A percentile compares a stretch with the other conserved stretches of the same genome.
Evolutionary conservation across 2,113 vertebrate genomes (phyloP).

Genomic region (Chionomys nivalis): DNA sequence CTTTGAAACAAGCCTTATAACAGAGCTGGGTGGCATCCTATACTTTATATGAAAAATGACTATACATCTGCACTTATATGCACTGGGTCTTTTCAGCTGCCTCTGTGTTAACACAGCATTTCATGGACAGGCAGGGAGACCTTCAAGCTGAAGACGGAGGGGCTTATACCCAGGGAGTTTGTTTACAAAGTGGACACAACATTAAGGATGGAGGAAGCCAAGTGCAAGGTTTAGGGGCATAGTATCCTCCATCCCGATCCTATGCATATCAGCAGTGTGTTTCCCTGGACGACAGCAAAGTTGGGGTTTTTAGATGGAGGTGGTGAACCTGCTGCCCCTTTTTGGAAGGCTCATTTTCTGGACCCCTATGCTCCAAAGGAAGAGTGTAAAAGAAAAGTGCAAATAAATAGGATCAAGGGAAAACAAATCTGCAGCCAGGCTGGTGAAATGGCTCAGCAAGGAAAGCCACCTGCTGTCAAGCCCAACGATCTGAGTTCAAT

Average conservation of each 20-base stretch:
- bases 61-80: not conserved
- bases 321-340: fast-evolving
- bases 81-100: too few species aligned
- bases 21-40: not conserved
- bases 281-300: not conserved
- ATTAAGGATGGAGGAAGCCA: not conserved
- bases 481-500: not conserved
- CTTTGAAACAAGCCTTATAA: not conserved
- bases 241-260: too few species aligned
- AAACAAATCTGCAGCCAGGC: not conserved
- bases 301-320: too few species aligned
- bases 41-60: not conserved
- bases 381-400: not conserved
- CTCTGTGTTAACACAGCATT: not conserved
- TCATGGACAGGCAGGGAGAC: not conserved
- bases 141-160: not conserved
- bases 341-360: not conserved
- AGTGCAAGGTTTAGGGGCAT: not conserved
- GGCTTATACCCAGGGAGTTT: not conserved
- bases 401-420: not conserved
- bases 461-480: not conserved
- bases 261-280: fast-evolving
- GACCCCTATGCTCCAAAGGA: not conserved
- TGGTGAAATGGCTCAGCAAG: not conserved
- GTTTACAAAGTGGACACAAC: not conserved